These are phyloP conservation scores for Agonopterix heracliana DNA, from an alignment of 2,888 invertebrate genomes.

Conservation along the genomic window DNA sequence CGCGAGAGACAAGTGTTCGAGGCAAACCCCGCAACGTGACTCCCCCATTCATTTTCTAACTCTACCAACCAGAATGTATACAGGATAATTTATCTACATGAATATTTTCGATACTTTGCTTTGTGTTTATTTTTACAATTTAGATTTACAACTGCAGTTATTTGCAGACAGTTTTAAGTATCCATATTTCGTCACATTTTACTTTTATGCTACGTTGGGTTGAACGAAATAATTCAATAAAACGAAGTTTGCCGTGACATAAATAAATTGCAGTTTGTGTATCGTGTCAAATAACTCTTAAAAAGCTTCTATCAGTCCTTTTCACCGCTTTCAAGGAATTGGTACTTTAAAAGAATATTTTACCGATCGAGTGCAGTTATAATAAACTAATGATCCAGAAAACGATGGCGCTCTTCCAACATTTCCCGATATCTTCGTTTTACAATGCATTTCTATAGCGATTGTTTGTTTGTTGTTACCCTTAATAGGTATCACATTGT, in stretches of 20 bases:
- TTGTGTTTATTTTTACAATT: neutral
- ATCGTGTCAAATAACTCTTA: neutral
- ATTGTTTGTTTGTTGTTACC: neutral
- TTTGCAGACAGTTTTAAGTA: no score
- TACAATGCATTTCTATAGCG: neutral
- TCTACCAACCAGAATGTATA: neutral
- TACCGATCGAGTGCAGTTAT: neutral
- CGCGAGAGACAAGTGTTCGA: neutral
- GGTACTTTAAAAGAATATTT: neutral
- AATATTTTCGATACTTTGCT: neutral
- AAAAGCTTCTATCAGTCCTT: neutral
- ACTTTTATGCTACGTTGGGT: no score
- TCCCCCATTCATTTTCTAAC: slow-evolving; percentile 3
- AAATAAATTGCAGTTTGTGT: no score
- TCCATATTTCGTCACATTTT: no score
- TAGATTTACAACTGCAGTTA: neutral
- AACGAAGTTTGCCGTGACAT: no score
- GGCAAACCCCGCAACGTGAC: no score
- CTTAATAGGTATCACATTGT: no score
- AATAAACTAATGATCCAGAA: neutral
- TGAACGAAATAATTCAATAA: no score
- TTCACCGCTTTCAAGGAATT: neutral
- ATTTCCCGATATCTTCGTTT: neutral
- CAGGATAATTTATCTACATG: neutral
- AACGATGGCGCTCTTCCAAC: slow-evolving; percentile 4